Evolutionary conservation across 2,888 invertebrate genomes (phyloP).

Genomic region (Dicyrtomina minuta): DNA sequence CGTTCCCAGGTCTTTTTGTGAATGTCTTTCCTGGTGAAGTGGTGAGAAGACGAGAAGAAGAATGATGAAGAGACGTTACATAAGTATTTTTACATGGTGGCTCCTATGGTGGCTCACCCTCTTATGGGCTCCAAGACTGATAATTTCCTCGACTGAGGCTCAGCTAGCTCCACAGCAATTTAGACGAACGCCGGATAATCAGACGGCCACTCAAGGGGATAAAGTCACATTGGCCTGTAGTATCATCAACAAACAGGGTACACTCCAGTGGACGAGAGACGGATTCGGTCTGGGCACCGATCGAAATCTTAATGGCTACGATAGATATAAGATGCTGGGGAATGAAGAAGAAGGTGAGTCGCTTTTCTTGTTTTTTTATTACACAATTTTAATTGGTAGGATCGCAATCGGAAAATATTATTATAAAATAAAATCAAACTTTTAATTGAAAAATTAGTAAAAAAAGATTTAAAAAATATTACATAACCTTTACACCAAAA

Average conservation of each 20-base stretch:
- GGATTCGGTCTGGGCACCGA: constrained; percentile 93
- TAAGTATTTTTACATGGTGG: constrained; percentile 37
- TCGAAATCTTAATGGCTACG: constrained; percentile 85
- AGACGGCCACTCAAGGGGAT: constrained; percentile 84
- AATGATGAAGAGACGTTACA: constrained; percentile 29
- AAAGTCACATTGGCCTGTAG: constrained; percentile 83
- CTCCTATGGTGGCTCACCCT: constrained; percentile 41
- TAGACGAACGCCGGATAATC: constrained; percentile 87
- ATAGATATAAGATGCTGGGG: constrained; percentile 93
- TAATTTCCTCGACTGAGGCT: constrained; percentile 12
- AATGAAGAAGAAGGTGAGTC: constrained; percentile 86
- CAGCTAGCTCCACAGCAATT: constrained; percentile 70
- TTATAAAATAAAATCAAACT: too few relatives aligned
- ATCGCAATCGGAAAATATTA: too few relatives aligned
- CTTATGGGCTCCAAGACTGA: constrained; percentile 39
- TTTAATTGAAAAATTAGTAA: too few relatives aligned
- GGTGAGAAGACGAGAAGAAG: neutral
- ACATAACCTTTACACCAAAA: too few relatives aligned
- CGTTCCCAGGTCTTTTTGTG: constrained; percentile 16
- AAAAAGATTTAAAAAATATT: too few relatives aligned
- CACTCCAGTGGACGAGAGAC: constrained; percentile 95
- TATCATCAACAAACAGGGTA: constrained; percentile 83
- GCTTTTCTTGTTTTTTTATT: constrained; percentile 11
- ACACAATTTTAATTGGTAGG: too few relatives aligned
- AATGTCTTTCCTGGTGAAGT: constrained; percentile 13